Evolutionary conservation across 2,888 invertebrate species (phyloP).

Genomic region (Melipona beecheii): DNA sequence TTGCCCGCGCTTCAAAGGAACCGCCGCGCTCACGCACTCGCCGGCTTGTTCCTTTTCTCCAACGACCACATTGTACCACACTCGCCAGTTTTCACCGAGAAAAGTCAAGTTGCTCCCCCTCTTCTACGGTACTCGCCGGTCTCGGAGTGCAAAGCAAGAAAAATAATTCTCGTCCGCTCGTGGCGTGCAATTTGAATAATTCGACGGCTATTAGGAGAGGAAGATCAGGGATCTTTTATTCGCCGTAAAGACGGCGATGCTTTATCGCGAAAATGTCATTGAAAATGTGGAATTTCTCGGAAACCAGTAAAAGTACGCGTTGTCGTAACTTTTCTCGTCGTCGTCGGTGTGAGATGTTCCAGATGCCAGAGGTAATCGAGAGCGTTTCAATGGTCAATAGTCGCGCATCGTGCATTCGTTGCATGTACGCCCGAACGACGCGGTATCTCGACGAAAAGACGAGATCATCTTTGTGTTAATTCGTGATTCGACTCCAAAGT

Average conservation of each 20-base stretch:
- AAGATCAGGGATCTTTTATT: neutral
- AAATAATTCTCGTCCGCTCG: neutral
- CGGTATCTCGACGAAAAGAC: neutral
- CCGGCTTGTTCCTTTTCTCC: conserved; percentile 8
- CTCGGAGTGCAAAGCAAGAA: too few species aligned
- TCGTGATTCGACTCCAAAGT: neutral
- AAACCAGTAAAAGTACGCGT: neutral
- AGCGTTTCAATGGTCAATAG: neutral
- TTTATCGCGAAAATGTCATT: neutral
- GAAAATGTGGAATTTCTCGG: neutral
- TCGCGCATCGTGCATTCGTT: neutral
- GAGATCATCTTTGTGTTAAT: neutral
- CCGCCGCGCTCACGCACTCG: conserved; percentile 40
- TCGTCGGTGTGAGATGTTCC: neutral
- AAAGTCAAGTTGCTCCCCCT: neutral
- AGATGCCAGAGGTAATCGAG: neutral
- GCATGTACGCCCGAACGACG: neutral
- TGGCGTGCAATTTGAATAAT: neutral
- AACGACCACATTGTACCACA: conserved; percentile 7
- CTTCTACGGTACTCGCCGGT: neutral
- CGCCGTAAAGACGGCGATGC: neutral
- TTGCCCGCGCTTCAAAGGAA: conserved; percentile 58
- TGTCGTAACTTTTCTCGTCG: neutral
- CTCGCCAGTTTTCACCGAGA: neutral
- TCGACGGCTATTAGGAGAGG: neutral